phyloP scores from a whole-genome alignment of 2,888 invertebrate genomes.

The Zhuqinia jingwanae region DNA sequence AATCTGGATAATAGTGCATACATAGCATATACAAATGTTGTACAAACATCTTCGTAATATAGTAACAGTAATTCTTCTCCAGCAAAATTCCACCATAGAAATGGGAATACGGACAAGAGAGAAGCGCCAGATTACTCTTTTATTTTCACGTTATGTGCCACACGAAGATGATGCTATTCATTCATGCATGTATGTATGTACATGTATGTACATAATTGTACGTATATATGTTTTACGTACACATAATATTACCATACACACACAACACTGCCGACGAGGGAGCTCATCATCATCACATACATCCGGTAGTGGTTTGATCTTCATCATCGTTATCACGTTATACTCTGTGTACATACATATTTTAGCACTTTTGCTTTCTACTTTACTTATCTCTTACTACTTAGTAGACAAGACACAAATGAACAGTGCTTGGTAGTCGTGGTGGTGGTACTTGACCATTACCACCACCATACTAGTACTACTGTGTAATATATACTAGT shows the following conservation, averaged over 20 bases:
- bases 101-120: not conserved
- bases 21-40: not conserved
- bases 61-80: conserved; percentile 41
- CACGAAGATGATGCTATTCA: conserved; percentile 2
- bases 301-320: conserved; percentile 53
- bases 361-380: conserved; percentile 23
- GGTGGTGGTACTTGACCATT: not conserved
- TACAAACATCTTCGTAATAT: not conserved
- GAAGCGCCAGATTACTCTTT: conserved; percentile 48
- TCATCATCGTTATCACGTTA: conserved; percentile 35
- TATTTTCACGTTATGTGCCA: conserved; percentile 27
- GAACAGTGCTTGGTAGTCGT: not conserved
- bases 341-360: not conserved
- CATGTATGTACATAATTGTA: too few relatives aligned
- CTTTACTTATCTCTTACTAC: not conserved
- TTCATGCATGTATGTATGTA: conserved; percentile 10
- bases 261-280: conserved; percentile 49
- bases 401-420: not conserved
- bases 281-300: conserved; percentile 57
- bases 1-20: conserved; percentile 32
- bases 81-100: conserved; percentile 31
- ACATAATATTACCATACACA: conserved; percentile 11
- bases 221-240: too few relatives aligned
- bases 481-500: not conserved
- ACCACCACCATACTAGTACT: not conserved